Conservation (phyloP, 2,888 invertebrate species). For the Scelioninae gen. 2 region DNA sequence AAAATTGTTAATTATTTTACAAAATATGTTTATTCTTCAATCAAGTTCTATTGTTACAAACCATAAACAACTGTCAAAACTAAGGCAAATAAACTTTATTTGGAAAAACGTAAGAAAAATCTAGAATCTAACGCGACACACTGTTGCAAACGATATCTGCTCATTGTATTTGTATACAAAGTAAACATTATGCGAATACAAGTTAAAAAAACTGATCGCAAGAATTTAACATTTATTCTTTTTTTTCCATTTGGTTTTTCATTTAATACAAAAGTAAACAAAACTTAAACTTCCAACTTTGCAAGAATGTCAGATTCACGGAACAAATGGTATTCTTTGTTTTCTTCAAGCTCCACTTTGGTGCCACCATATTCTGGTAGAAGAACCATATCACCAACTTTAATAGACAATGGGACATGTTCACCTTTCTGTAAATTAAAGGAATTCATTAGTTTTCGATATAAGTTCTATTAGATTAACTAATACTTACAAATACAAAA, state of each 20-base stretch:
- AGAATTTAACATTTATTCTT: background rate
- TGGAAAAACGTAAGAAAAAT: constrained; percentile 67
- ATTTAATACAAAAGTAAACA: constrained; percentile 1
- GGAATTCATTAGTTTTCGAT: constrained; percentile 34
- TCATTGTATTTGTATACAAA: too few species aligned
- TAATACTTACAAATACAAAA: too few species aligned
- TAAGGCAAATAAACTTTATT: constrained; percentile 66
- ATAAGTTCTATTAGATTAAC: too few species aligned
- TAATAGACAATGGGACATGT: constrained; percentile 86
- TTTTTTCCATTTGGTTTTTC: constrained; percentile 1
- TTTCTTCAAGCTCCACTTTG: constrained; percentile 91
- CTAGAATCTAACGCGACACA: constrained; percentile 58
- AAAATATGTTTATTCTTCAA: constrained; percentile 49
- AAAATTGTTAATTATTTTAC: constrained; percentile 25
- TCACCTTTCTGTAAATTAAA: constrained; percentile 83
- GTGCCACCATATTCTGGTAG: constrained; percentile 99
- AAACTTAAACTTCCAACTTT: constrained; percentile 81
- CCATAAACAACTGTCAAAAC: constrained; percentile 27
- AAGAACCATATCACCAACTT: constrained; percentile 95
- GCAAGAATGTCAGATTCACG: constrained; percentile 97
- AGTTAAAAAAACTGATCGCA: too few species aligned
- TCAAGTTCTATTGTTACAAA: constrained; percentile 24
- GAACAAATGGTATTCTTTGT: constrained; percentile 95
- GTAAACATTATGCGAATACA: background rate
- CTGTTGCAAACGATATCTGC: constrained; percentile 45